Evolutionary conservation across 1,140 invertebrate species (phyloP).

Genomic region (Halictus rubicundus): DNA sequence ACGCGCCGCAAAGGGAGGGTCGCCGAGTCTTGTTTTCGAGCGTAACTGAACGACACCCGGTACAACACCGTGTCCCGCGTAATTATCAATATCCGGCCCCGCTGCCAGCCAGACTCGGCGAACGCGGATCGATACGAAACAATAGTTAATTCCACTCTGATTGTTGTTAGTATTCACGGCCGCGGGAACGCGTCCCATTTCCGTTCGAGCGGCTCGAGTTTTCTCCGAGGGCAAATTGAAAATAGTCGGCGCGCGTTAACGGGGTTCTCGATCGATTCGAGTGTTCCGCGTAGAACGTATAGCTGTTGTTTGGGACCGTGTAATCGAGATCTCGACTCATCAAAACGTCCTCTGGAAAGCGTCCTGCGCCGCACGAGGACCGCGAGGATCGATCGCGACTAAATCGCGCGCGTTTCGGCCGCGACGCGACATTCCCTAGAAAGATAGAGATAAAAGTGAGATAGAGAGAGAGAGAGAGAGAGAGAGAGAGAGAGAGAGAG

Average conservation of each 20-base stretch:
- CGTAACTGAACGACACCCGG: background rate
- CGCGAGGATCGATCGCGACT: too few species aligned
- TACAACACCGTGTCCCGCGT: background rate
- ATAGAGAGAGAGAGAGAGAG: too few species aligned
- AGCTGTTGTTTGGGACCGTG: background rate
- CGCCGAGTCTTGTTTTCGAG: too few species aligned
- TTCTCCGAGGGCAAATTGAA: background rate
- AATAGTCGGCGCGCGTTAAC: slow-evolving; percentile 31
- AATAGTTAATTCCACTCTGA: slow-evolving; percentile 26
- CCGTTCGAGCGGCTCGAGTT: background rate
- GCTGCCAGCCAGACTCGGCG: slow-evolving; percentile 4
- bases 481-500: too few species aligned
- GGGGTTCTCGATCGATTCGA: slow-evolving; percentile 7
- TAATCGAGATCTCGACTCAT: background rate
- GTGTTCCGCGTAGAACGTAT: background rate
- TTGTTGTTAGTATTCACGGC: slow-evolving; percentile 28
- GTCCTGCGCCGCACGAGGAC: too few species aligned
- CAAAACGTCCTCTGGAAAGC: too few species aligned
- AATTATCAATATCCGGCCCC: slow-evolving; percentile 33
- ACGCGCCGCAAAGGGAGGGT: too few species aligned
- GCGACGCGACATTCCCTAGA: too few species aligned
- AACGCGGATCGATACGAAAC: slow-evolving; percentile 21
- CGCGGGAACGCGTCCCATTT: slow-evolving; percentile 11
- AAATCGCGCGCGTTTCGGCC: too few species aligned
- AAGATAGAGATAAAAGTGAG: too few species aligned